A percentile compares a stretch with the other conserved stretches of the same genome.
Evolutionary conservation across 2,113 vertebrate species (phyloP).

Genomic region (Alexandromys fortis): DNA sequence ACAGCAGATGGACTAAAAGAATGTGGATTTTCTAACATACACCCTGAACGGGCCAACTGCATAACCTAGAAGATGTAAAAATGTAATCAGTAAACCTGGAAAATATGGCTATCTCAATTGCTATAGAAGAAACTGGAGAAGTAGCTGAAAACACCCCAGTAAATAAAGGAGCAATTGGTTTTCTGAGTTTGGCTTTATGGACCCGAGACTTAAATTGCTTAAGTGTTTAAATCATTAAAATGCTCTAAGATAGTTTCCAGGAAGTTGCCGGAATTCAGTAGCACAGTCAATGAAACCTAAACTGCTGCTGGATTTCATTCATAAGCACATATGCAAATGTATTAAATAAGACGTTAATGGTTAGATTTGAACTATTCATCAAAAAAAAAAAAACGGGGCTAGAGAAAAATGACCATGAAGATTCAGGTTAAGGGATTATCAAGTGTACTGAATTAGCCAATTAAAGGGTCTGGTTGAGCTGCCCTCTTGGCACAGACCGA

Average conservation of each 20-base stretch:
- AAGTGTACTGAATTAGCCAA: background rate
- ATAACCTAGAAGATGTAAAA: background rate
- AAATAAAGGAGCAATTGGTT: background rate
- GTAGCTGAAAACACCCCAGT: background rate
- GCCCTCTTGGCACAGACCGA: background rate
- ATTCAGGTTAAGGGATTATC: background rate
- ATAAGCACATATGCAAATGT: background rate
- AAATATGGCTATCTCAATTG: constrained; percentile 5
- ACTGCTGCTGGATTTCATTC: background rate
- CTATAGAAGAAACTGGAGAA: background rate
- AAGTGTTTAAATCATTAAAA: background rate
- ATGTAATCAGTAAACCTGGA: background rate
- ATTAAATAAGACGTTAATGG: constrained; percentile 3
- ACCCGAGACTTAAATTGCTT: background rate
- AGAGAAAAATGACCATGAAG: background rate
- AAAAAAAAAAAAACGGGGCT: background rate
- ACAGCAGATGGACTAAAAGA: background rate
- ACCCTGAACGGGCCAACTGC: background rate
- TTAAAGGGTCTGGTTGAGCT: background rate
- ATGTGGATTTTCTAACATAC: background rate
- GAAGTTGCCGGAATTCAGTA: background rate
- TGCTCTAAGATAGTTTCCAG: background rate
- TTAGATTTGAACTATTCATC: background rate
- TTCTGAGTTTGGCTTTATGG: constrained; percentile 26
- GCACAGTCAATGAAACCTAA: background rate